Evolutionary conservation across 2,113 vertebrate species (phyloP).

Genomic region (Mormyrus lacerda): DNA sequence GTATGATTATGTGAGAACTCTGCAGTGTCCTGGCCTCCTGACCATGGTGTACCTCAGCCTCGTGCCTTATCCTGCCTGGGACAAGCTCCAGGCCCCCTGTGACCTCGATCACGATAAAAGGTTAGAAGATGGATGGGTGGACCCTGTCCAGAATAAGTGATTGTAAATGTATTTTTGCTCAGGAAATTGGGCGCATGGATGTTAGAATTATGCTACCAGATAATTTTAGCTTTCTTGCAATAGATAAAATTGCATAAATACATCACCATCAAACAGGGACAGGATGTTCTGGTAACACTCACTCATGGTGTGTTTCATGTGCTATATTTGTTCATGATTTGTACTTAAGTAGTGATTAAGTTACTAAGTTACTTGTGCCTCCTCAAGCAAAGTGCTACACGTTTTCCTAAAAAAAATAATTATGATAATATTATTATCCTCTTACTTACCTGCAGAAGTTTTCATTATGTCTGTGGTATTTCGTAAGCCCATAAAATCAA

Average conservation of each 20-base stretch:
- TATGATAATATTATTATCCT: neutral
- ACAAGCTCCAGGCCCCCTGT: neutral
- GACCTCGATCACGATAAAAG: neutral
- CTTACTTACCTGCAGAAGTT: slow-evolving; percentile 77
- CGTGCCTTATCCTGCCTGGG: neutral
- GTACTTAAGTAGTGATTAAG: neutral
- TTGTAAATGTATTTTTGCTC: neutral
- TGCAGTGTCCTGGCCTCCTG: neutral
- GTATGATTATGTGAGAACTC: neutral
- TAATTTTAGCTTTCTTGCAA: neutral
- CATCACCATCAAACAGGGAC: neutral
- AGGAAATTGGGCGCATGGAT: neutral
- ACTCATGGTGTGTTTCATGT: neutral
- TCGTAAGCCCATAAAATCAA: slow-evolving; percentile 91
- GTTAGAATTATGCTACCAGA: neutral
- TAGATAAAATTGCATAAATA: neutral
- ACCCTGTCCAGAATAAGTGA: neutral
- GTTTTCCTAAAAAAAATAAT: neutral
- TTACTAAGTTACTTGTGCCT: neutral
- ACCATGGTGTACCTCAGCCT: neutral
- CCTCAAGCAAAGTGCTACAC: neutral
- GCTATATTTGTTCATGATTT: neutral
- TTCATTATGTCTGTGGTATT: slow-evolving; percentile 82
- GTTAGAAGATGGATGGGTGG: neutral
- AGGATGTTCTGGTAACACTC: neutral